Evolutionary conservation across 2,888 invertebrate species (phyloP), one percentile per base, ranked within the genome.

Genomic region (Pachydiplax longipennis): DNA sequence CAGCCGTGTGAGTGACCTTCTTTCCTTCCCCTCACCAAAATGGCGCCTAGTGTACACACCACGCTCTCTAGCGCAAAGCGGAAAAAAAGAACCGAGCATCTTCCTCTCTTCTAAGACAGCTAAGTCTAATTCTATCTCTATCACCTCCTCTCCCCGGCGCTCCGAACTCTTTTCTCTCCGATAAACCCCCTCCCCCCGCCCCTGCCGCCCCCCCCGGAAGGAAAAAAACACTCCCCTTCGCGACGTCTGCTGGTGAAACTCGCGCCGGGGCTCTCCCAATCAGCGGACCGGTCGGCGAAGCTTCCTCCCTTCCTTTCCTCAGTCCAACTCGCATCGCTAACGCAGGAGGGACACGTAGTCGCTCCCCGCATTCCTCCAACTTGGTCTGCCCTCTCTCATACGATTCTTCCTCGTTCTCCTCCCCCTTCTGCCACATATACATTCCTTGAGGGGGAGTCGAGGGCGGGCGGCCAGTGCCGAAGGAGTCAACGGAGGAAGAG

Each of bases 1-100:
- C 35, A 65, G 65, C 91, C 91, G 91, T 91, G 91, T 91, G 91
- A 91, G 91, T 91, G 91, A 91, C 91, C 91, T 91, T 91, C 91
- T 90, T 90, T 65, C 80, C 35, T 22, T 87, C 22, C 65, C 37
- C 87, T 8, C 61, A 61, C 22, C 44, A 73, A 73, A 73, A 73
- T 73, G 73, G 73, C 73, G 73, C 31, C 31, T 22, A n/a, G 37
- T 31, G 31, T 25, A 73, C 73, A 73, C 73, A 73, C 25, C 6
- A 10, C 53, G 12, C 25, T 25, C 25, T 73, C 73, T 73, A 25
- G 73, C 73, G 73, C 25, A 31, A 25, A 31, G 31, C 73, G 31
- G 53, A 53, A 53, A 53, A 53, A 73, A 73, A 61, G n/a, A 22
- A 12, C 61, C 61, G 2, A 73, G 25, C 73, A 73, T 73, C 73